A percentile compares a stretch with the other conserved stretches of the same genome.
phyloP scores from a whole-genome alignment of 2,888 invertebrate species.

The Dasypogon diadema region DNA sequence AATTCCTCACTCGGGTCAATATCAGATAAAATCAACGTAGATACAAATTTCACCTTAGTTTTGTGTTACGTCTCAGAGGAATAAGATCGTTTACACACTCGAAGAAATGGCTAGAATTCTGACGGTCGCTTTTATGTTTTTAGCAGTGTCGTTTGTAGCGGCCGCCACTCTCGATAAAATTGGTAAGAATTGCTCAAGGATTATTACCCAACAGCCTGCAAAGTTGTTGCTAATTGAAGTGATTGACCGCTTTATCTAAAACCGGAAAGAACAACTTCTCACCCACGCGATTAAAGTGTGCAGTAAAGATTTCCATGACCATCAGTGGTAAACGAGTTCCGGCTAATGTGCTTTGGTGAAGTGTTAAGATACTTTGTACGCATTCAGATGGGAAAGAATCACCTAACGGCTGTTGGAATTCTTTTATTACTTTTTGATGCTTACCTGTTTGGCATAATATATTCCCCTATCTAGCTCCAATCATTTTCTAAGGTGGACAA shows the following conservation, averaged over 20 bases:
- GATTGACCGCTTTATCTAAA: not conserved
- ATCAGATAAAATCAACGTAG: slow-evolving; percentile 6
- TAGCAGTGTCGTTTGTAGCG: not conserved
- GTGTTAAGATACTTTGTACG: not conserved
- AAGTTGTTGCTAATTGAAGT: not conserved
- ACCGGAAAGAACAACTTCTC: not conserved
- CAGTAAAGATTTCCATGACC: too few species aligned
- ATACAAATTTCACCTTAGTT: slow-evolving; percentile 6
- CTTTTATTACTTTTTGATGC: not conserved
- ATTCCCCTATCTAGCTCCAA: not conserved
- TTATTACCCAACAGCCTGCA: not conserved
- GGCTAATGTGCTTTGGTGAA: not conserved
- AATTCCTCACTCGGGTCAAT: too few species aligned
- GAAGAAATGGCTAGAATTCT: not conserved
- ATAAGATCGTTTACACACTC: not conserved
- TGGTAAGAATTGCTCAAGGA: not conserved
- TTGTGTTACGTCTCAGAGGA: not conserved
- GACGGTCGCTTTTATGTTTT: not conserved
- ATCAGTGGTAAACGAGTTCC: too few species aligned
- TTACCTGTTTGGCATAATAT: too few species aligned
- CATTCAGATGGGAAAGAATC: not conserved
- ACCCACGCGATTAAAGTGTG: slow-evolving; percentile 7
- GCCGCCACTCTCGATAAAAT: not conserved
- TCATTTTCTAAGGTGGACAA: not conserved
- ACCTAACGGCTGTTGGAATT: not conserved